Percentiles rank a stretch among this genome's conserved stretches.
These are phyloP conservation scores for Sorex araneus DNA, from an alignment of 2,113 vertebrate species.

Conservation along the genomic window DNA sequence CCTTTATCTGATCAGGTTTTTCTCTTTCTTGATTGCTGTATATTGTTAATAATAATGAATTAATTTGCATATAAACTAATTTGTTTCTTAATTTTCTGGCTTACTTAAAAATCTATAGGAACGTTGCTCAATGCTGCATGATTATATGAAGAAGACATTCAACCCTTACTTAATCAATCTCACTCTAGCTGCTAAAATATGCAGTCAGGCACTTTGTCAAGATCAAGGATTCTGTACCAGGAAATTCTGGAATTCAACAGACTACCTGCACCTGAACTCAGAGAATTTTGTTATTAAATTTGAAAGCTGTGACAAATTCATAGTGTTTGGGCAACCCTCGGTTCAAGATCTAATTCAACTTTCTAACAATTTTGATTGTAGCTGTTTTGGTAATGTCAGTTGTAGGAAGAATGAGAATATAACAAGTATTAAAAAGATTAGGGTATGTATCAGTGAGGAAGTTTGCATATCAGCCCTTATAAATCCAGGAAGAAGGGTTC, in stretches of 20 bases:
- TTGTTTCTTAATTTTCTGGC: too few species aligned
- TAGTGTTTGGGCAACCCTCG: slow-evolving; percentile 86
- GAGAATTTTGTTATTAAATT: slow-evolving; percentile 86
- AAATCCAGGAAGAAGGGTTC: not conserved
- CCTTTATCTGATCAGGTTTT: too few species aligned
- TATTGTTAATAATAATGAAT: not conserved
- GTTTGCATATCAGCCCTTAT: slow-evolving; percentile 84
- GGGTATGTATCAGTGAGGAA: slow-evolving; percentile 81
- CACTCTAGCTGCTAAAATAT: slow-evolving; percentile 93
- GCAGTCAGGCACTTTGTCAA: slow-evolving; percentile 91
- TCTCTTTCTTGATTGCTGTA: not conserved
- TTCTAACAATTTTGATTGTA: slow-evolving; percentile 89
- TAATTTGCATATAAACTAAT: too few species aligned
- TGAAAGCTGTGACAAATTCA: slow-evolving; percentile 82
- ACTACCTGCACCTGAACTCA: slow-evolving; percentile 93
- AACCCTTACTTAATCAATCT: slow-evolving; percentile 94
- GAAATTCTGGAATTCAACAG: slow-evolving; percentile 88
- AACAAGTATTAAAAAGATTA: slow-evolving; percentile 65
- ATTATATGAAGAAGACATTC: slow-evolving; percentile 88
- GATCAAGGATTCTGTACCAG: slow-evolving; percentile 91
- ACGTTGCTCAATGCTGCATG: slow-evolving; percentile 88
- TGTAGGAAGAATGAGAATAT: slow-evolving; percentile 83
- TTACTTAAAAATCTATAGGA: slow-evolving; percentile 79
- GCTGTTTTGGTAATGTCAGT: slow-evolving; percentile 88
- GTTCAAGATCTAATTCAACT: slow-evolving; percentile 87